These are phyloP conservation scores for Habropoda laboriosa DNA, from an alignment of 1,140 invertebrate genomes.

Conservation along the genomic window DNA sequence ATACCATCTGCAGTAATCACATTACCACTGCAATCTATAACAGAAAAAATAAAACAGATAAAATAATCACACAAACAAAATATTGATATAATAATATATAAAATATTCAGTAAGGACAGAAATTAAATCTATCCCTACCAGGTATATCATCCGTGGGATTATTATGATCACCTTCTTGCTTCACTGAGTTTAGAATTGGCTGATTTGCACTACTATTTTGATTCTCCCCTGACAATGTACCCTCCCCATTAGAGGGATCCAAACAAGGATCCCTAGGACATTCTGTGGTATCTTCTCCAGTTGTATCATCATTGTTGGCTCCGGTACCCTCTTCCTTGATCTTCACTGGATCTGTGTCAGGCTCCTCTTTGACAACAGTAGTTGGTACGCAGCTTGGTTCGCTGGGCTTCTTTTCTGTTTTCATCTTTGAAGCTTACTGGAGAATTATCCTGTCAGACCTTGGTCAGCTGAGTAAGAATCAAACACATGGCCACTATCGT, in stretches of 20 bases:
- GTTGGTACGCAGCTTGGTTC: conserved; percentile 76
- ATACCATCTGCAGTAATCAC: conserved; percentile 83
- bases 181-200: conserved; percentile 73
- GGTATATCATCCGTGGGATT: conserved; percentile 68
- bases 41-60: conserved; percentile 15
- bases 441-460: conserved; percentile 62
- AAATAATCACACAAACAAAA: background rate
- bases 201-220: conserved; percentile 71
- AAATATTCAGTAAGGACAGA: background rate
- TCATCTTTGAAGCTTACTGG: conserved; percentile 72
- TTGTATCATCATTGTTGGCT: conserved; percentile 73
- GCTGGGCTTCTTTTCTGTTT: conserved; percentile 80
- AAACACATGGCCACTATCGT: conserved; percentile 63
- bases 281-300: conserved; percentile 73
- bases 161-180: conserved; percentile 75
- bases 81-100: too few species aligned
- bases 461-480: conserved; percentile 31
- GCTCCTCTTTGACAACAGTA: conserved; percentile 77
- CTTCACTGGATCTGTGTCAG: conserved; percentile 76
- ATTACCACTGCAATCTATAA: conserved; percentile 73
- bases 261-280: conserved; percentile 72
- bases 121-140: conserved; percentile 36
- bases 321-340: conserved; percentile 76
- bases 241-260: conserved; percentile 70
- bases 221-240: conserved; percentile 68